Base-by-base conservation (phyloP, 2,797 vertebrate species). In the Microctenopoma lineatum region DNA sequence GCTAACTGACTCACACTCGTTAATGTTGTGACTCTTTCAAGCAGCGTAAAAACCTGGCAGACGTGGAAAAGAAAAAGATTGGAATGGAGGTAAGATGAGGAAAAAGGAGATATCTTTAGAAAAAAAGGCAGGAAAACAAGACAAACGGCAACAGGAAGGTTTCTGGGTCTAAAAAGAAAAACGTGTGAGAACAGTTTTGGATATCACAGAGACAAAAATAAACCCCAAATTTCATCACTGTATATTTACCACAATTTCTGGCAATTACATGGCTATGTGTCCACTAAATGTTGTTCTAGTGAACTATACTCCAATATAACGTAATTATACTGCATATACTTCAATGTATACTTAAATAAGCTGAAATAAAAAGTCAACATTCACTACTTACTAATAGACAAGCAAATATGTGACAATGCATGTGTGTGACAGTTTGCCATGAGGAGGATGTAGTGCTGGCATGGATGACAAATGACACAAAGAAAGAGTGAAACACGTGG, bases 1-100 rank as follows among this genome's bases (percentile, higher is more conserved):
- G 82, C 92, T 92, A 87, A 94, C 92, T 90, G 91, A 95, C 94
- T 95, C 94, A 94, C 94, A 87, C 93, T 94, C 72, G 94, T 95
- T 91, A 95, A 92, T 79, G 93, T 94, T 90, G 94, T 94, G 93
- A 95, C 94, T 94, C 94, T 92, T 94, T 94, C 94, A 75, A 95
- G 94, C 94, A 95, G 94, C 91, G 92, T 86, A 93, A 95, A 94
- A 90, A 94, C 94, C 94, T 95, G 93, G 92, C 90, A 75, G 88
- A 92, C 84, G 89, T 79, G 83, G 92, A 92, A 93, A 47, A 86
- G 72, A 80, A 84, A 91, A 90, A 92, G 84, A 85, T 88, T 81
- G 87, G 84, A 76, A 92, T 92, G 92, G 86, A 92, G 74, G 87
- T 92, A 87, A 91, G 92, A 93, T 84, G 90, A 89, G 83, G 76